Evolutionary conservation across 2,113 vertebrate species (phyloP), one percentile per base, ranked within the genome.

Genomic region (Corythaixoides concolor): DNA sequence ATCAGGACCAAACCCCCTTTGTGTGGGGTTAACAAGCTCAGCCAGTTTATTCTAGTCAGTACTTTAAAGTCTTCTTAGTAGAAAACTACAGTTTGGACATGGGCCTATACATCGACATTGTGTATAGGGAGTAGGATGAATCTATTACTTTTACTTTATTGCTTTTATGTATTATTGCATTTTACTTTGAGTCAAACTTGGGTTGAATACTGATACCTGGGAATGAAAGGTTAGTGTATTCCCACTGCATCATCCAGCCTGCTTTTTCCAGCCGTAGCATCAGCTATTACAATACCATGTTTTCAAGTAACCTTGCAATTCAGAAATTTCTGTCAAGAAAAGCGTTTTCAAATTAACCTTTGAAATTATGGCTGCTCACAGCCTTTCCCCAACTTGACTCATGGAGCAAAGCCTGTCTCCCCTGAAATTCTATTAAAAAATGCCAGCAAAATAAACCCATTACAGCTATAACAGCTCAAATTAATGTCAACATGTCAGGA

Each of bases 401-500:
- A 55, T 3, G 53, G 69, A 88, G 60, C 21, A 30, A 95, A 93
- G 84, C 73, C 91, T 8, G 26, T 91, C 86, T 96, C 75, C 89
- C 66, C 60, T 88, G 91, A 96, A 97, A 96, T 91, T 84, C 94
- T 68, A 88, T 97, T 96, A 73, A 93, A 93, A 97, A 96, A 96
- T 74, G 86, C 79, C 89, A 95, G 59, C 75, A 91, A 96, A 95
- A 97, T 95, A 96, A 97, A 95, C 91, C 85, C 86, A 89, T 95
- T 93, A 96, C 55, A 88, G 91, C 90, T 94, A 27, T 91, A 97
- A 96, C 90, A 79, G 86, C 89, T 90, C 92, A 88, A 97, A 97
- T 97, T 93, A 97, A 97, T 91, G 97, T 95, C 97, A 97, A 84
- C 92, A 85, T 75, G 69, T 91, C 95, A 91, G 94, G 95, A 96